Conservation (phyloP, 1,140 invertebrate genomes). For the Tetraneura akinire region DNA sequence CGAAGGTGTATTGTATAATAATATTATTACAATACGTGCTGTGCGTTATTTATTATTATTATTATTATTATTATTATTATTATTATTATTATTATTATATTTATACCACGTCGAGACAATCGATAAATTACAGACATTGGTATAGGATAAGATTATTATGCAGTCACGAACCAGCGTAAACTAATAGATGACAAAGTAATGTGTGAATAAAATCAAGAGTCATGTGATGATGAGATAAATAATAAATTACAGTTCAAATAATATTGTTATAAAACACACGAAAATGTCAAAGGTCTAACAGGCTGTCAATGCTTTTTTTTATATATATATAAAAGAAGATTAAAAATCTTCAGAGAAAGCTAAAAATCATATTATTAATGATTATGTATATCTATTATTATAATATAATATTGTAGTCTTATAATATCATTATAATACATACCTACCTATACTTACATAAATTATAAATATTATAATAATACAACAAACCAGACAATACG, state of each 20-base stretch:
- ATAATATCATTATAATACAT: too few relatives aligned
- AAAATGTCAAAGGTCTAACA: slow-evolving; percentile 8
- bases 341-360: neutral
- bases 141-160: too few relatives aligned
- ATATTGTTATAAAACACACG: neutral
- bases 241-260: neutral
- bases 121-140: neutral
- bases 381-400: too few relatives aligned
- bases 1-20: neutral
- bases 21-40: neutral
- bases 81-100: too few relatives aligned
- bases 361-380: neutral
- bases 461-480: too few relatives aligned
- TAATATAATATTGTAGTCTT: too few relatives aligned
- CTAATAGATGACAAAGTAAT: neutral
- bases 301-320: neutral
- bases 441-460: too few relatives aligned
- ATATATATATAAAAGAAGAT: neutral
- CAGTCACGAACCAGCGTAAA: neutral
- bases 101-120: neutral
- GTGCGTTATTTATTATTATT: neutral
- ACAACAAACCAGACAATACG: too few relatives aligned
- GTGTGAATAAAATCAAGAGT: slow-evolving; percentile 14
- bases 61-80: too few relatives aligned
- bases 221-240: slow-evolving; percentile 16